A percentile compares a stretch with the other conserved stretches of the same genome.
Conservation (phyloP, 2,797 vertebrate genomes). For the Trachops cirrhosus region DNA sequence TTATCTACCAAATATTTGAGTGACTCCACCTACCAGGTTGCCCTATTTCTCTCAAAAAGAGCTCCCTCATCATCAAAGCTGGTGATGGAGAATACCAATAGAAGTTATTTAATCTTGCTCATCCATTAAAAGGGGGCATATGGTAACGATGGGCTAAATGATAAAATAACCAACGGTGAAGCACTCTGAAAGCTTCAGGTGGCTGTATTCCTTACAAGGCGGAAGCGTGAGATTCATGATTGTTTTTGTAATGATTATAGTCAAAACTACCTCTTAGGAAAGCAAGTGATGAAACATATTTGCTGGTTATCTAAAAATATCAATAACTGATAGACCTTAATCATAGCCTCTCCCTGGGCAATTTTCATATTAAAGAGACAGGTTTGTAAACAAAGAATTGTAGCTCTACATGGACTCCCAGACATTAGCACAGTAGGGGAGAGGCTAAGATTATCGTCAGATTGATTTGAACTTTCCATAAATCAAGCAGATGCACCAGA, state of each 20-base stretch:
- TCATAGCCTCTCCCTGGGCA: not conserved
- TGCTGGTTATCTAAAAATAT: not conserved
- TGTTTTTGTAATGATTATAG: not conserved
- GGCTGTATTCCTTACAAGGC: not conserved
- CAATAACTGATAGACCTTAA: not conserved
- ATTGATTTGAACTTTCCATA: not conserved
- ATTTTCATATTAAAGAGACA: not conserved
- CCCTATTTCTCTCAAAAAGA: not conserved
- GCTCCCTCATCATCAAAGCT: not conserved
- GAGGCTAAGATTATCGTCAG: not conserved
- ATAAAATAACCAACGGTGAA: not conserved
- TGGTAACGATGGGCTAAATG: not conserved
- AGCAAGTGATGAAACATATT: not conserved
- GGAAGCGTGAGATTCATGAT: not conserved
- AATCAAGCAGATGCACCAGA: not conserved
- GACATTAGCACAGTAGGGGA: not conserved
- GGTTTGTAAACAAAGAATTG: not conserved
- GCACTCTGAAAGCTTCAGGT: not conserved
- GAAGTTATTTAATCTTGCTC: conserved; percentile 5
- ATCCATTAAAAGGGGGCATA: not conserved
- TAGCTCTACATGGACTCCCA: not conserved
- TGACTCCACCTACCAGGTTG: not conserved
- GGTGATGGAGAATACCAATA: not conserved
- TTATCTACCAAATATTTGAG: not conserved
- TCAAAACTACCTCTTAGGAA: conserved; percentile 7